Evolutionary conservation across 2,113 vertebrate genomes (phyloP), one percentile per base, ranked within the genome.

Genomic region (Leucopsar rothschildi): DNA sequence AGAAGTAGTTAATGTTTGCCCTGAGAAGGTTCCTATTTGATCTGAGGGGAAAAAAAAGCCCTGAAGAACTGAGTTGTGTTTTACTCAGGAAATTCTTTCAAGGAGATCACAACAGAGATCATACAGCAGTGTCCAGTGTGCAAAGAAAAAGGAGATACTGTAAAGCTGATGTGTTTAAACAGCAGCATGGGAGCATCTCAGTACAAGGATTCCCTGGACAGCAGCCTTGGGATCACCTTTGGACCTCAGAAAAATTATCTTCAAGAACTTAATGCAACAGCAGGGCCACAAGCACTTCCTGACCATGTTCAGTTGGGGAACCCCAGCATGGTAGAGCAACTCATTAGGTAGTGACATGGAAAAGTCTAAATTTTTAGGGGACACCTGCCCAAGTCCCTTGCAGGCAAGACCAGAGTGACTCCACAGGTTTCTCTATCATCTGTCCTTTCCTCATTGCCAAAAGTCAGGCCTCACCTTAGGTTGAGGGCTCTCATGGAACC

Each of bases 401-500:
- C 20, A 65, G 37, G 33, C 53, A 56, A 15, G 52, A 81, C 18
- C 25, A n/a, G 69, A n/a, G 66, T 31, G 6, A 4, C 39, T 72
- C 29, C 53, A 50, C 17, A 57, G 13, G 14, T 88, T 84, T 76
- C 40, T 63, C 39, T 70, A 14, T 40, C 47, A 39, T 39, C 49
- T 4, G 0, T 18, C 23, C 31, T 81, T 68, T 15, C 37, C 70
- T 75, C 47, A 23, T 7, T 33, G 12, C 24, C 40, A 57, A 65
- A 55, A 73, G 56, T 12, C 12, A 29, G 16, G 44, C 52, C 50
- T 65, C 0, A 0, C 28, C 15, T 18, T 2, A 0, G 19, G 5
- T 1, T 39, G 24, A 52, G 0, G 2, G 12, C 12, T 78, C 11
- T 25, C 2, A 3, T 2, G 9, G n/a, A 52, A 56, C 3, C 1